These are phyloP conservation scores for Sardinella longiceps DNA, from an alignment of 2,797 vertebrate genomes.

Conservation along the genomic window DNA sequence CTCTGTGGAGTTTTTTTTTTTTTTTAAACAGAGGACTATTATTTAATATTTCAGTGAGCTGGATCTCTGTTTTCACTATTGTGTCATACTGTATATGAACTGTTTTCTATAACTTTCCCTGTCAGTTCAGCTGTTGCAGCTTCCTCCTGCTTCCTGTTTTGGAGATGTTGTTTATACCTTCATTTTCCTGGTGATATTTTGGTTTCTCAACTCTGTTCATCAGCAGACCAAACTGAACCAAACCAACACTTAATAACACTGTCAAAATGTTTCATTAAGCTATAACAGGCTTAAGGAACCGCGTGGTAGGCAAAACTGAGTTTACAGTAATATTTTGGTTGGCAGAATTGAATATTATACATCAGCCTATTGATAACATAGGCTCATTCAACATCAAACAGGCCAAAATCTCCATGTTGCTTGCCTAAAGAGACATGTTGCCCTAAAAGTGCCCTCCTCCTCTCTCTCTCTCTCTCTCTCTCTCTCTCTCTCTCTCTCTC, in stretches of 20 bases:
- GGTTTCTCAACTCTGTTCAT: neutral
- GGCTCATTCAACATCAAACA: no score
- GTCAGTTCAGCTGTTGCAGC: neutral
- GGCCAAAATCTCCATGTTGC: no score
- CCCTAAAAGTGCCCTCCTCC: no score
- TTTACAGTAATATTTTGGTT: no score
- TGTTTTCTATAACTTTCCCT: neutral
- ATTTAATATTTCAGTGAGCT: no score
- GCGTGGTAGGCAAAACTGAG: no score
- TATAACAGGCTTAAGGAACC: no score
- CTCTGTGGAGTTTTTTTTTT: no score
- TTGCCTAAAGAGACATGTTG: neutral
- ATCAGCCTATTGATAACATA: no score
- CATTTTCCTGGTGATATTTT: conserved; percentile 7
- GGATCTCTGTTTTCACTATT: neutral
- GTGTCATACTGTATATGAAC: no score
- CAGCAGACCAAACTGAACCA: neutral
- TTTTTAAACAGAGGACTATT: no score
- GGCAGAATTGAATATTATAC: no score
- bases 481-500: conserved; percentile 28
- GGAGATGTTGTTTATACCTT: neutral
- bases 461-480: conserved; percentile 28
- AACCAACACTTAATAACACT: neutral
- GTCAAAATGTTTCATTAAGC: neutral
- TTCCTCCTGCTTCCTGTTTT: conserved; percentile 18